Evolutionary conservation across 2,888 invertebrate species (phyloP).

Genomic region (Coenonympha glycerion): DNA sequence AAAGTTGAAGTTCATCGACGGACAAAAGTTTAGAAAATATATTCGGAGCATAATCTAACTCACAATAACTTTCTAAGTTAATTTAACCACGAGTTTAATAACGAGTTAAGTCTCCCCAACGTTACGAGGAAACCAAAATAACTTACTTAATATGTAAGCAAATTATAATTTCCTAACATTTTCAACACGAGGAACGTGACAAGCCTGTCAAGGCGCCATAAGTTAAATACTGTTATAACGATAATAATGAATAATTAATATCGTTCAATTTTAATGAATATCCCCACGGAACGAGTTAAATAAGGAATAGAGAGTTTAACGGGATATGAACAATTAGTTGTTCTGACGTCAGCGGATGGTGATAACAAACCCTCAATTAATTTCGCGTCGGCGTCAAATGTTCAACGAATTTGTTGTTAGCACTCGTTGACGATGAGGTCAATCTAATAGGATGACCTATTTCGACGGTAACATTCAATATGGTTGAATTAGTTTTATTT

Average conservation of each 20-base stretch:
- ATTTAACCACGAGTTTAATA: too few relatives aligned
- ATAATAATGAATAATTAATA: too few relatives aligned
- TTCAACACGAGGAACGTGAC: too few relatives aligned
- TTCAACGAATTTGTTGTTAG: slow-evolving; percentile 20
- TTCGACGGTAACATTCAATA: neutral
- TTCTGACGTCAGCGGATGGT: slow-evolving; percentile 26
- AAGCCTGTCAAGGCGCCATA: slow-evolving; percentile 3
- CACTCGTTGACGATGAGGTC: slow-evolving; percentile 3
- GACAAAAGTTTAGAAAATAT: too few relatives aligned
- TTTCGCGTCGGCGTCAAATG: slow-evolving; percentile 18
- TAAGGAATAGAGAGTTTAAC: slow-evolving; percentile 23
- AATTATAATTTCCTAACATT: neutral
- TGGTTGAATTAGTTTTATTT: too few relatives aligned
- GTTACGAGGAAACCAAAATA: slow-evolving; percentile 1
- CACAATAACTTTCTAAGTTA: too few relatives aligned
- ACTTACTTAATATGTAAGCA: neutral
- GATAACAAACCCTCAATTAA: slow-evolving; percentile 24
- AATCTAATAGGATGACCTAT: slow-evolving; percentile 3
- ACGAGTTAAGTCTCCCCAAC: neutral
- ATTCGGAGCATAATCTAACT: too few relatives aligned
- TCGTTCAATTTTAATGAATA: slow-evolving; percentile 4
- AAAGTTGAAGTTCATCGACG: too few relatives aligned
- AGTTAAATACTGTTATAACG: slow-evolving; percentile 1
- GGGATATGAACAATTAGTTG: slow-evolving; percentile 31
- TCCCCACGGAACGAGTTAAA: slow-evolving; percentile 15